A percentile compares a stretch with the other conserved stretches of the same genome.
These are phyloP conservation scores for Lycaon pictus DNA, from an alignment of 2,113 vertebrate genomes.

Conservation along the genomic window DNA sequence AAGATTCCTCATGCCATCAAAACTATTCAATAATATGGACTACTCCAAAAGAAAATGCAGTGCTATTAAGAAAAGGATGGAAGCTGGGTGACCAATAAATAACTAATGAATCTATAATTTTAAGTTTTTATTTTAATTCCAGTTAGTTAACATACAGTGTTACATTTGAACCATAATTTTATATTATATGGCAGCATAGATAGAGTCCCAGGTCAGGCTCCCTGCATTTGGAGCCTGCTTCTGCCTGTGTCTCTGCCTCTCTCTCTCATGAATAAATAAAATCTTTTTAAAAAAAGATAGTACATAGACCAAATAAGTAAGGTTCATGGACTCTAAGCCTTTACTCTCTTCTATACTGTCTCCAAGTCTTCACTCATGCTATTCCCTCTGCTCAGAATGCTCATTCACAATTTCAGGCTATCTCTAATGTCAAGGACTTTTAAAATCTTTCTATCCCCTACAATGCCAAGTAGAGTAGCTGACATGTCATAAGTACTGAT, in stretches of 20 bases:
- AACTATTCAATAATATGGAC: neutral
- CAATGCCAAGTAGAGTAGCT: neutral
- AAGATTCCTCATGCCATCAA: constrained; percentile 6
- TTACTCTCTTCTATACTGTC: neutral
- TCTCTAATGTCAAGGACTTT: constrained; percentile 50
- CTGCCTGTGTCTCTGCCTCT: too few species aligned
- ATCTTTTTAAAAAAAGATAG: too few species aligned
- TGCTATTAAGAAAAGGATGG: constrained; percentile 27
- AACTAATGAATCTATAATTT: neutral
- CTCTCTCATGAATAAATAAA: too few species aligned
- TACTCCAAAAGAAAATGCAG: constrained; percentile 27
- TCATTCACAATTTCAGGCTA: constrained; percentile 19
- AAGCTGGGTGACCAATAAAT: constrained; percentile 36
- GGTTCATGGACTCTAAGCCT: neutral
- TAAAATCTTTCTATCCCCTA: neutral
- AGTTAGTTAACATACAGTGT: neutral
- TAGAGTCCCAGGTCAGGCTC: too few species aligned
- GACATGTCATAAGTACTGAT: constrained; percentile 52
- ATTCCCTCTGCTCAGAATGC: neutral
- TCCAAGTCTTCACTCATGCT: constrained; percentile 30
- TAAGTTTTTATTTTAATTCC: neutral
- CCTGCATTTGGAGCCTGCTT: too few species aligned
- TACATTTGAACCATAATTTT: neutral
- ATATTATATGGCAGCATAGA: constrained; percentile 8
- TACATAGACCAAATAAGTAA: constrained; percentile 50